Percentiles rank a stretch among this genome's conserved stretches.
phyloP scores from a whole-genome alignment of 2,797 vertebrate genomes.

The Syngnathus acus region DNA sequence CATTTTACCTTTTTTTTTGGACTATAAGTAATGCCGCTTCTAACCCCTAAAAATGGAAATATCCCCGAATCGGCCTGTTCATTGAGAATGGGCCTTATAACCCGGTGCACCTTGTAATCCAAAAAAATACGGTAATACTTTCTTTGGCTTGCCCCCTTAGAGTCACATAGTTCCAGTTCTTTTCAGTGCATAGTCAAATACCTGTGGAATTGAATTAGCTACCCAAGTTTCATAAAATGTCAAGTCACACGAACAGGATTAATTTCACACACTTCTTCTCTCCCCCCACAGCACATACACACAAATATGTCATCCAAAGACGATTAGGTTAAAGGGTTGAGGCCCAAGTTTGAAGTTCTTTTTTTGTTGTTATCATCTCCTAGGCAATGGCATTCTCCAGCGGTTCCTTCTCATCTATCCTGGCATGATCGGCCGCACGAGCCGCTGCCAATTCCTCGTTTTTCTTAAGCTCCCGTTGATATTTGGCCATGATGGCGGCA shows the following conservation, averaged over 20 bases:
- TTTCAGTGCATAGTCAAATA: constrained; percentile 65
- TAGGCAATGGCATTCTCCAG: constrained; percentile 74
- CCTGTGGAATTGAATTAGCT: constrained; percentile 45
- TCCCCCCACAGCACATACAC: constrained; percentile 30
- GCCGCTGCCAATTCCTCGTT: constrained; percentile 60
- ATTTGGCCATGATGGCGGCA: constrained; percentile 85
- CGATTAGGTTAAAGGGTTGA: constrained; percentile 56
- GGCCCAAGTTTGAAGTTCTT: constrained; percentile 31
- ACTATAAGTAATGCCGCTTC: too few relatives aligned
- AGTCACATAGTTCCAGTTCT: constrained; percentile 33
- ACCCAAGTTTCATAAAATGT: constrained; percentile 46
- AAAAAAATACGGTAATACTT: constrained; percentile 28
- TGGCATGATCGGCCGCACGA: constrained; percentile 49
- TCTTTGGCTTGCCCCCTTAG: constrained; percentile 54
- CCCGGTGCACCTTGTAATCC: too few relatives aligned
- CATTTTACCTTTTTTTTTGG: constrained; percentile 2
- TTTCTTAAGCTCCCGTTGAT: constrained; percentile 77
- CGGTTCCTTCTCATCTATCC: constrained; percentile 70
- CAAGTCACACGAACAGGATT: constrained; percentile 26
- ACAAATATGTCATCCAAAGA: constrained; percentile 32
- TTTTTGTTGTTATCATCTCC: constrained; percentile 29
- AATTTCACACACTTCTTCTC: constrained; percentile 11
- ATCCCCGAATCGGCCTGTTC: too few relatives aligned
- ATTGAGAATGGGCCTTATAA: too few relatives aligned
- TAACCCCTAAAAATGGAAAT: too few relatives aligned